These are phyloP conservation scores for Pelobates fuscus DNA, from an alignment of 2,113 vertebrate species.

Conservation along the genomic window DNA sequence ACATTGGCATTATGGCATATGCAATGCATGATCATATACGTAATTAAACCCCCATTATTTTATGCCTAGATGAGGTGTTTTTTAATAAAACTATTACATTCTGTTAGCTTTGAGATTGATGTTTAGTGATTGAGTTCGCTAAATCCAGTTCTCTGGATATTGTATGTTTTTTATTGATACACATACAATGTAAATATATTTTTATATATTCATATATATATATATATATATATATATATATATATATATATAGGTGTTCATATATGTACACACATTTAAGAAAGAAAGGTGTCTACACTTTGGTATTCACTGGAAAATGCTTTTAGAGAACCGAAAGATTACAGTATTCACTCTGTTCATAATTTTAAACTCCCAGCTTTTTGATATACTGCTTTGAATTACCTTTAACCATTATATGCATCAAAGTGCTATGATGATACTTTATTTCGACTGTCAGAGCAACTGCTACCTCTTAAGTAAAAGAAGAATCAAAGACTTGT, in stretches of 20 bases:
- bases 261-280: neutral
- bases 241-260: neutral
- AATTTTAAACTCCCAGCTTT: constrained; percentile 61
- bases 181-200: too few species aligned
- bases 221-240: neutral
- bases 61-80: too few species aligned
- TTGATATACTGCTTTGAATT: constrained; percentile 64
- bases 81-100: too few species aligned
- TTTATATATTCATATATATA: too few species aligned
- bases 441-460: constrained; percentile 77
- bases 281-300: neutral
- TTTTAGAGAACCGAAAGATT: constrained; percentile 39
- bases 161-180: too few species aligned
- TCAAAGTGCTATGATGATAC: constrained; percentile 68
- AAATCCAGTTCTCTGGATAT: too few species aligned
- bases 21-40: too few species aligned
- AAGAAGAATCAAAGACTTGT: constrained; percentile 83
- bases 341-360: constrained; percentile 60
- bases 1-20: too few species aligned
- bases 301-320: constrained; percentile 32
- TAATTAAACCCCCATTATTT: too few species aligned
- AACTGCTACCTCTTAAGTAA: constrained; percentile 73
- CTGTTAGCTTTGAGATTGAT: too few species aligned
- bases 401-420: constrained; percentile 65
- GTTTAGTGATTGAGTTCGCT: too few species aligned